Percentiles rank a stretch among this genome's conserved stretches.
Evolutionary conservation across 2,888 invertebrate genomes (phyloP).

Genomic region (Megalurothrips usitatus): DNA sequence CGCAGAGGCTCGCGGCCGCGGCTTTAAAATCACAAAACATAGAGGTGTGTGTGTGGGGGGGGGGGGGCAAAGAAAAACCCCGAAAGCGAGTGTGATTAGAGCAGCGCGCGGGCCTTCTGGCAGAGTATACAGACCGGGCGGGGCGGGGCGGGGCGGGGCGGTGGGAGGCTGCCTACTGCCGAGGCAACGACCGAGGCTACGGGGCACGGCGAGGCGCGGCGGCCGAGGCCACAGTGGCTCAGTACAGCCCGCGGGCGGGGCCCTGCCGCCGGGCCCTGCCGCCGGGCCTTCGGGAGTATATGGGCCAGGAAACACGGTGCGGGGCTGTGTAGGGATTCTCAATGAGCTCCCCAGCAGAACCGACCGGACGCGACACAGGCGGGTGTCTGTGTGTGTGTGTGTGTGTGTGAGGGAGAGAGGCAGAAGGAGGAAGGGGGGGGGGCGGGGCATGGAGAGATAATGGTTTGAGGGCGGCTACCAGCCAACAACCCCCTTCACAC

Average conservation of each 20-base stretch:
- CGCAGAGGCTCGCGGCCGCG: too few species aligned
- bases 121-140: background rate
- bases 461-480: too few species aligned
- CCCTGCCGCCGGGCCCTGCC: background rate
- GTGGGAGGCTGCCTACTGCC: background rate
- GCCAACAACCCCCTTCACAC: too few species aligned
- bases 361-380: background rate
- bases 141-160: background rate
- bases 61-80: too few species aligned
- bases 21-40: too few species aligned
- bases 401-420: background rate
- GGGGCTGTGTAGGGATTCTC: slow-evolving; percentile 2
- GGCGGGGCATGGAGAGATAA: too few species aligned
- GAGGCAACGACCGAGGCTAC: background rate
- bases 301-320: background rate
- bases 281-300: background rate
- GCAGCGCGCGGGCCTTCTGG: too few species aligned
- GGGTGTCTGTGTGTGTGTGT: background rate
- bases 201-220: background rate
- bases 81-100: too few species aligned
- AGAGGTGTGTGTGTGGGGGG: too few species aligned
- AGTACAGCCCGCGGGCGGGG: background rate
- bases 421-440: background rate
- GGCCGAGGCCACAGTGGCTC: background rate
- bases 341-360: background rate